Conservation (phyloP, 2,888 invertebrate genomes). For the Eristalis tenax region DNA sequence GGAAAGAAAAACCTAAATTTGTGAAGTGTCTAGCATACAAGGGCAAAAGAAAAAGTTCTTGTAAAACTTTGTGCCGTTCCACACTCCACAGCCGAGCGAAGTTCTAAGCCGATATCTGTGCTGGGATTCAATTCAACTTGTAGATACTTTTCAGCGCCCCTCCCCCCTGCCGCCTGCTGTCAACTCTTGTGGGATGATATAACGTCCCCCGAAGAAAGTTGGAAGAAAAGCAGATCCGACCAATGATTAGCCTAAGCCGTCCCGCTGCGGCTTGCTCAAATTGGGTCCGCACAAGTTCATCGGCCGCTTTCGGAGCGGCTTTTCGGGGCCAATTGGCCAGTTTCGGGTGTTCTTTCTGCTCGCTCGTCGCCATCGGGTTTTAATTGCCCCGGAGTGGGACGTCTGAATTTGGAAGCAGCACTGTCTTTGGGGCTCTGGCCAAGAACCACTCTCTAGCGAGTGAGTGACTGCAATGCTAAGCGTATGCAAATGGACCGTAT, state of each 20-base stretch:
- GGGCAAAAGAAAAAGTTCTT: conserved; percentile 10
- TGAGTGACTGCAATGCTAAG: conserved; percentile 48
- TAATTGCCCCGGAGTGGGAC: conserved; percentile 11
- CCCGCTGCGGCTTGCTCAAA: not conserved
- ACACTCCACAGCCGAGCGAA: not conserved
- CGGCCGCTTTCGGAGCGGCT: conserved; percentile 7
- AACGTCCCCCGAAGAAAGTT: conserved; percentile 26
- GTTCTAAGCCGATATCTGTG: conserved; percentile 26
- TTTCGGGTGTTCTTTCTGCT: conserved; percentile 3
- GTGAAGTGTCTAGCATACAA: not conserved
- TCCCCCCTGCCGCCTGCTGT: not conserved
- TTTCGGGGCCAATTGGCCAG: conserved; percentile 43
- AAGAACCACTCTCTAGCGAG: conserved; percentile 25
- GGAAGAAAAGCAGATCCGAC: conserved; percentile 16
- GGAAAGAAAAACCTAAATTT: not conserved
- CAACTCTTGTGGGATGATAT: not conserved
- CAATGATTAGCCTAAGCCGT: conserved; percentile 10
- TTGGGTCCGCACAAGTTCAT: conserved; percentile 26
- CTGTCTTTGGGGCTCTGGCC: conserved; percentile 36
- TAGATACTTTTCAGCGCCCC: conserved; percentile 7
- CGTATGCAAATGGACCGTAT: conserved; percentile 41
- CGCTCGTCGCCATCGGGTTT: not conserved
- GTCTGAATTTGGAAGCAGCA: conserved; percentile 30
- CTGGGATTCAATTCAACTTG: conserved; percentile 6
- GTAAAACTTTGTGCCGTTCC: conserved; percentile 23